Evolutionary conservation across 2,888 invertebrate genomes (phyloP), one percentile per base, ranked within the genome.

Genomic region (Rhingia rostrata): DNA sequence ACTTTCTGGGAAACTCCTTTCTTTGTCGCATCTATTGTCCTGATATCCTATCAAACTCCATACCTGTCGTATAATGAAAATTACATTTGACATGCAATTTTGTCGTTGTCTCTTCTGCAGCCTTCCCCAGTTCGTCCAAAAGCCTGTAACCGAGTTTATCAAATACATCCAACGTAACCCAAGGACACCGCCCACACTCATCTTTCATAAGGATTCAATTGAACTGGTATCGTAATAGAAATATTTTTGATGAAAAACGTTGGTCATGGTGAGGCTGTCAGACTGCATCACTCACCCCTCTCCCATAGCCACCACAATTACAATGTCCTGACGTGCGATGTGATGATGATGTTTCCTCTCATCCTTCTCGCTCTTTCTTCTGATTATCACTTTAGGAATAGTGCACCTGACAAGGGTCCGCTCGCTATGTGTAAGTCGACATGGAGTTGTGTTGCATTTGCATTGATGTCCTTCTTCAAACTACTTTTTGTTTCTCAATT

Each of bases 401-500:
- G 49, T 56, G 58, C 64, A 74, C 39, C 74, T 74, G 64, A 64
- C 47, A 66, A 10, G 22, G 30, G 35, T 41, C 43, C 33, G 6
- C 33, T 10, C 14, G 5, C 56, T 67, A n/a, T 67, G 22, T 32
- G 30, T 56, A 22, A 6, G n/a, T 53, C 33, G 53, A 10, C 30
- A 45, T 22, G 22, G 47, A 5, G 12, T 32, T 45, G 12, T 66
- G 2, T 22, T 45, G 56, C 41, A 43, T 45, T 35, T 39, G 4
- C 10, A n/a, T 47, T 6, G 5, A 37, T 37, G 49, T 47, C 58
- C 39, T 60, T 49, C 22, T n/a, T 32, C 12, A 41, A 3, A 49
- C 22, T 35, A 22, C 22, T 41, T 67, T 67, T 66, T 66, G 45
- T 61, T 54, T 67, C 49, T 56, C 47, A 47, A 78, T 78, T 78